Conservation (phyloP, 2,113 vertebrate species). For the Bubo scandiacus region DNA sequence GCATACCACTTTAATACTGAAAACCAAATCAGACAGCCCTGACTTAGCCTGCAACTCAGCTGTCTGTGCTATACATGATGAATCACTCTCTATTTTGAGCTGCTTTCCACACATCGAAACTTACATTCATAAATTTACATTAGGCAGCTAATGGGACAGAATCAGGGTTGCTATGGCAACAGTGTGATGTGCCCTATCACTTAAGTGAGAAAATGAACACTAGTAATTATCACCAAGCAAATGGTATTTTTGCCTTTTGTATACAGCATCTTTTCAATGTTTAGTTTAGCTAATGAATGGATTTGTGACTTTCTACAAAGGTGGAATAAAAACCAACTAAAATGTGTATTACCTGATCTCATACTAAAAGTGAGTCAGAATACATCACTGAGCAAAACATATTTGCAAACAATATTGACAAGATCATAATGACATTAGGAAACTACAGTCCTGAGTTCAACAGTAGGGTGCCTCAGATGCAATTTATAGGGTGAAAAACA, state of each 20-base stretch:
- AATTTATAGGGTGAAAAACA: background rate
- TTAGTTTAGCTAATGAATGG: slow-evolving; percentile 46
- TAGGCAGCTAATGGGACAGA: slow-evolving; percentile 74
- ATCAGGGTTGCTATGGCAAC: slow-evolving; percentile 80
- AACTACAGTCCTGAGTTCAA: background rate
- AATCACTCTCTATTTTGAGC: slow-evolving; percentile 60
- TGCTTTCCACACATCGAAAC: slow-evolving; percentile 41
- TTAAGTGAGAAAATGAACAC: slow-evolving; percentile 68
- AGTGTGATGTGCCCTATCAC: slow-evolving; percentile 56
- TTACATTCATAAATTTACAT: slow-evolving; percentile 76
- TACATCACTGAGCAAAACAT: fast-evolving
- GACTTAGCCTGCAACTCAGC: slow-evolving; percentile 27
- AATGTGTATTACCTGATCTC: background rate
- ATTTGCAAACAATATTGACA: background rate
- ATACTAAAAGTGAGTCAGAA: background rate
- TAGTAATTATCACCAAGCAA: slow-evolving; percentile 73
- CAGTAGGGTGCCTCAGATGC: background rate
- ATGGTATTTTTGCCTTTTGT: slow-evolving; percentile 61
- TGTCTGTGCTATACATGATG: slow-evolving; percentile 18
- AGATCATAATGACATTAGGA: background rate
- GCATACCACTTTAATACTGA: background rate
- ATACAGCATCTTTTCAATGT: background rate
- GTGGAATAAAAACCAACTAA: background rate
- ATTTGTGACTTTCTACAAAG: background rate
- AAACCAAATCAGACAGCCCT: background rate